These are phyloP conservation scores for Pristionchus mayeri DNA, from an alignment of 2,888 invertebrate genomes.

Conservation along the genomic window DNA sequence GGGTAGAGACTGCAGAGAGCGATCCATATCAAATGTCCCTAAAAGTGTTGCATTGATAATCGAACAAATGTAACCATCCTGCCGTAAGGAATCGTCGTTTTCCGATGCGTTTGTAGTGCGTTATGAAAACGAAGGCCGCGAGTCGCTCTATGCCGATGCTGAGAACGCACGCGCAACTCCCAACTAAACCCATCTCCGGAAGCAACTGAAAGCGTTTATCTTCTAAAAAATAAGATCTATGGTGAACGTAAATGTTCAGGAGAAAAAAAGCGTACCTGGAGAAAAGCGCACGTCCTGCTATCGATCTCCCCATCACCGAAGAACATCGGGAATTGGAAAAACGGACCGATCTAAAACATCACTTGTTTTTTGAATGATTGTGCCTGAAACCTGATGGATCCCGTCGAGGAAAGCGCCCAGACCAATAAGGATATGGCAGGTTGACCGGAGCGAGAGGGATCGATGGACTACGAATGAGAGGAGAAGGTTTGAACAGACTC, in stretches of 20 bases:
- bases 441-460: not conserved
- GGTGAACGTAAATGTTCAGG: too few species aligned
- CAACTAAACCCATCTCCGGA: not conserved
- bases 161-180: not conserved
- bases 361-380: too few species aligned
- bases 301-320: not conserved
- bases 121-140: not conserved
- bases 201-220: too few species aligned
- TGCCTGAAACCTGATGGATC: not conserved
- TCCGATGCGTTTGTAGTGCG: not conserved
- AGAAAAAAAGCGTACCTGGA: not conserved
- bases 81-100: not conserved
- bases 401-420: not conserved
- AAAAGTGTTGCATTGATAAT: not conserved
- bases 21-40: not conserved
- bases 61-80: not conserved
- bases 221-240: not conserved
- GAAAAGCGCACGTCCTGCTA: not conserved
- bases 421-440: not conserved
- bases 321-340: not conserved
- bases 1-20: not conserved
- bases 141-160: not conserved
- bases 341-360: not conserved
- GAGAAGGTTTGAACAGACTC: not conserved
- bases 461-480: not conserved